A percentile compares a stretch with the other conserved stretches of the same genome.
phyloP scores from a whole-genome alignment of 2,797 vertebrate genomes.

The Enteromius radiatus region DNA sequence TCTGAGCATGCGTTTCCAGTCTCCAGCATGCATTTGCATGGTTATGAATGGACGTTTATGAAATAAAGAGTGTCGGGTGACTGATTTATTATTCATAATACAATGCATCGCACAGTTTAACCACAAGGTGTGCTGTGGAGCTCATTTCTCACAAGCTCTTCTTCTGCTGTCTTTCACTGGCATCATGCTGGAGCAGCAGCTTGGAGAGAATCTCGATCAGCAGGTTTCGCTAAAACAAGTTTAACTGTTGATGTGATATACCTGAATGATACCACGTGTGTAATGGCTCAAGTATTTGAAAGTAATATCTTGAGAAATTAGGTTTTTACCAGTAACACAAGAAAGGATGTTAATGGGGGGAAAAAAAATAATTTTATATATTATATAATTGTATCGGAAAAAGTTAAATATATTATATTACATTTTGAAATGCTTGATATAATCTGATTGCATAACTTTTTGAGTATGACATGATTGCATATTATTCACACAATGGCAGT shows the following conservation, averaged over 20 bases:
- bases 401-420: too few relatives aligned
- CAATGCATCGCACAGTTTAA: too few relatives aligned
- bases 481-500: too few relatives aligned
- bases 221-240: neutral
- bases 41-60: neutral
- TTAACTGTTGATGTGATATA: neutral
- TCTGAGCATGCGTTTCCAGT: neutral
- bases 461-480: too few relatives aligned
- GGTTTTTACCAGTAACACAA: neutral
- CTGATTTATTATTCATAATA: neutral
- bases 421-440: too few relatives aligned
- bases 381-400: too few relatives aligned
- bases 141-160: neutral
- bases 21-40: neutral
- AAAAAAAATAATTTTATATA: too few relatives aligned
- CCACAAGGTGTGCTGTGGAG: constrained; percentile 3
- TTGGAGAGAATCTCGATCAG: neutral
- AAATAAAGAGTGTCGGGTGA: too few relatives aligned
- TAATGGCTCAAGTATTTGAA: neutral
- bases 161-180: neutral
- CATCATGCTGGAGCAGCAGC: neutral
- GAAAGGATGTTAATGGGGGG: neutral
- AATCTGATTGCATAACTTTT: too few relatives aligned
- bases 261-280: too few relatives aligned
- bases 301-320: neutral